phyloP scores from a whole-genome alignment of 2,113 vertebrate species.

The Laticauda laticaudata region DNA sequence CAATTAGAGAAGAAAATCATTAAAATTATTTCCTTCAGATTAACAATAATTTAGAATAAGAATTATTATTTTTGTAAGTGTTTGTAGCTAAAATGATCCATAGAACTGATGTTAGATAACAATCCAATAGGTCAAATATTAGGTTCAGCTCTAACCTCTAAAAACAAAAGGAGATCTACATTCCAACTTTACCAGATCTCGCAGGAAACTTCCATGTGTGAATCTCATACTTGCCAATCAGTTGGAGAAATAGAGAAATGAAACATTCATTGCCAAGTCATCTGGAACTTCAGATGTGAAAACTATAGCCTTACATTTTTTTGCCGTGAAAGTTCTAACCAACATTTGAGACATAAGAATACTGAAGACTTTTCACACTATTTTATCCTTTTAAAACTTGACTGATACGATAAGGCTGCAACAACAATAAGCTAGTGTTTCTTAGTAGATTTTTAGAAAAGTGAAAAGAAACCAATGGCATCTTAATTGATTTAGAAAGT shows the following conservation, averaged over 20 bases:
- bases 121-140: not conserved
- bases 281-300: not conserved
- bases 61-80: not conserved
- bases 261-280: not conserved
- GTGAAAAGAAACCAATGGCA: not conserved
- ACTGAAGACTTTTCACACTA: not conserved
- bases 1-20: not conserved
- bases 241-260: not conserved
- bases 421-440: not conserved
- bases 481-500: not conserved
- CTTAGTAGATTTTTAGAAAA: not conserved
- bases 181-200: not conserved
- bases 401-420: not conserved
- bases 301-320: not conserved
- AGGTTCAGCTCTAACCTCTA: not conserved
- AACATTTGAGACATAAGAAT: not conserved
- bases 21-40: not conserved
- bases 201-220: not conserved
- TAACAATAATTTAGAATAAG: not conserved
- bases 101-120: not conserved
- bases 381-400: not conserved
- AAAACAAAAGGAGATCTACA: not conserved
- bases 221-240: not conserved
- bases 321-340: not conserved
- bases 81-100: not conserved